phyloP scores from a whole-genome alignment of 2,888 invertebrate genomes.

The Anoncus sp. region DNA sequence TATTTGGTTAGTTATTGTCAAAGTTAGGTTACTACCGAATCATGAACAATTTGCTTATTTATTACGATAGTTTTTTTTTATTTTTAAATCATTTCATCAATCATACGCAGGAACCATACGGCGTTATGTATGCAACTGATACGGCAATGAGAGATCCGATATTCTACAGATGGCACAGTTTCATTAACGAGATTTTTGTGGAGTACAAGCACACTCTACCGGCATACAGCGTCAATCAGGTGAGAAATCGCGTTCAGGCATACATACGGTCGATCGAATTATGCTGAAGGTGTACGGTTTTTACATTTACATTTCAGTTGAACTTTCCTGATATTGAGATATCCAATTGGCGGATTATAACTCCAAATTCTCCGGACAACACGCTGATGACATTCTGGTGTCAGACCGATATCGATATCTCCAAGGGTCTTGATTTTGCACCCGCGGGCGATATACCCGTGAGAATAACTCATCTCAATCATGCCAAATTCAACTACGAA shows the following conservation, averaged over 20 bases:
- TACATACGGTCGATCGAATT: not conserved
- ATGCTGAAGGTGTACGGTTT: not conserved
- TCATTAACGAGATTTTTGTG: constrained; percentile 91
- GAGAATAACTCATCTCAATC: constrained; percentile 91
- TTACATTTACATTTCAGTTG: constrained; percentile 85
- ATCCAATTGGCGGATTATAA: constrained; percentile 84
- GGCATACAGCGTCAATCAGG: constrained; percentile 87
- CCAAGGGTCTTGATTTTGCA: constrained; percentile 92
- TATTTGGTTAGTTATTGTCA: constrained; percentile 85
- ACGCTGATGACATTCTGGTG: constrained; percentile 90
- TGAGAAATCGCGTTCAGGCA: constrained; percentile 73
- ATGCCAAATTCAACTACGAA: constrained; percentile 88
- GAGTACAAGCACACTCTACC: constrained; percentile 89
- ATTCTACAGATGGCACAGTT: constrained; percentile 94
- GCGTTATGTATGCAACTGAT: constrained; percentile 93
- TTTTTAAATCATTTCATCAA: not conserved
- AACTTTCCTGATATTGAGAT: constrained; percentile 87
- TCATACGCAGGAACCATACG: constrained; percentile 92
- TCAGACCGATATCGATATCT: constrained; percentile 90
- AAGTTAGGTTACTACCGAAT: too few species aligned
- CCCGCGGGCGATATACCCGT: constrained; percentile 90
- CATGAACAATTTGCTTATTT: too few species aligned
- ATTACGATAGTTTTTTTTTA: too few species aligned
- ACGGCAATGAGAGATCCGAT: constrained; percentile 95
- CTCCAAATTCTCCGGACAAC: constrained; percentile 85